Base-by-base conservation (phyloP, 2,113 vertebrate genomes). In the Cebidichthys violaceus region DNA sequence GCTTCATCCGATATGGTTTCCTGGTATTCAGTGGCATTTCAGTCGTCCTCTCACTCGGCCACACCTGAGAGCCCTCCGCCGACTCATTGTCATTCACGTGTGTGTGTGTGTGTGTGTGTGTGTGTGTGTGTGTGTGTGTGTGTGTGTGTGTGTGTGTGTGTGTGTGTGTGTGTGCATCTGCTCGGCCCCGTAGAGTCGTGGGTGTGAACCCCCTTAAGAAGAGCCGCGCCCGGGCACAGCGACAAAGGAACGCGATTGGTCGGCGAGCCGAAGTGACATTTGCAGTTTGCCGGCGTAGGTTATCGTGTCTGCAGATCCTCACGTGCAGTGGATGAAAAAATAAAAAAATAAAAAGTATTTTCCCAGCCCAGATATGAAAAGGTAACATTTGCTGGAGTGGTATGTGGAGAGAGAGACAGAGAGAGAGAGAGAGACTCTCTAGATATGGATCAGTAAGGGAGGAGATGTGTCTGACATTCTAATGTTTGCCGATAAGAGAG, bases 331-430 rank as follows among this genome's bases (percentile, higher is more conserved):
- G 47, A 35, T 7, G 24, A 37, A 4, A 1, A 13, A 33, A 8
- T 2, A 41, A n/a, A 57, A 77, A 59, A 75, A 79, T n/a, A 86
- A 43, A 27, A 14, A 61, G 60, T 82, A 85, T 90, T 90, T 87
- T 84, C 69, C 33, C 37, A 83, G 54, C 70, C 67, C 60, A 57
- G 87, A 91, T 94, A 90, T 86, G 88, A 92, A 91, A 90, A 81
- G 76, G 90, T 90, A 93, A 93, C 89, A 94, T 93, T 92, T 92
- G 82, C 83, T 84, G 83, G 82, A 91, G 90, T 79, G 84, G 79
- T 75, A 52, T 85, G 70, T 55, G 76, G 81, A 61, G 22, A 29
- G 62, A 18, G 39, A 74, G 70, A 64, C 20, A 59, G 50, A 83
- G 59, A 41, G 24, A 35, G 45, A 27, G 37, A 35, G 60, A 52